These are phyloP conservation scores for Drosophila rubida DNA, from an alignment of 2,888 invertebrate genomes.

Conservation along the genomic window DNA sequence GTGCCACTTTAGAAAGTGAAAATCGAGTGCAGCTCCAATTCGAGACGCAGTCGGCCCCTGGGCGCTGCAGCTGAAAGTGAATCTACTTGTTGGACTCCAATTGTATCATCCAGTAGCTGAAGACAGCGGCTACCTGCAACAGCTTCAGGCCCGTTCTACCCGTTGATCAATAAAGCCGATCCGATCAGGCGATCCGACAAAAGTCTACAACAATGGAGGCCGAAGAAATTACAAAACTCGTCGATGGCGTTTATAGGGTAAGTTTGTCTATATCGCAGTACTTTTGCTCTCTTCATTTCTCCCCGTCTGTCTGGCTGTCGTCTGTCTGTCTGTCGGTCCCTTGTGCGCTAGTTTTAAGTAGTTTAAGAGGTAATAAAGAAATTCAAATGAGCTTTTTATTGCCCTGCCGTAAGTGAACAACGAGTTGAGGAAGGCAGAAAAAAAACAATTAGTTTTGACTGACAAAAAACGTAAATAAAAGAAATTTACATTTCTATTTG, in stretches of 20 bases:
- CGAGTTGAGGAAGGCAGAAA: constrained; percentile 21
- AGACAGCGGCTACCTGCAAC: constrained; percentile 37
- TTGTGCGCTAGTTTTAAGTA: constrained; percentile 41
- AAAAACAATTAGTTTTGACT: constrained; percentile 7
- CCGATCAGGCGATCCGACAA: constrained; percentile 28
- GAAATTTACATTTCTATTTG: neutral
- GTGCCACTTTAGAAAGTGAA: constrained; percentile 80
- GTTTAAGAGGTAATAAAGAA: constrained; percentile 38
- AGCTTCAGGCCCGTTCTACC: neutral
- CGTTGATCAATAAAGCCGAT: constrained; percentile 27
- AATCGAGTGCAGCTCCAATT: constrained; percentile 68
- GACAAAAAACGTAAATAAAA: constrained; percentile 2
- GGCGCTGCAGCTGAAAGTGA: constrained; percentile 73
- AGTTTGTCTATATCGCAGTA: constrained; percentile 32
- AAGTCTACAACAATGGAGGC: constrained; percentile 87
- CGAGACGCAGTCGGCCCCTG: constrained; percentile 31
- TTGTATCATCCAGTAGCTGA: constrained; percentile 34
- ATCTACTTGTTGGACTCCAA: constrained; percentile 45
- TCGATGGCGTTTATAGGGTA: constrained; percentile 96
- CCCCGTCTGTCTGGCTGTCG: neutral
- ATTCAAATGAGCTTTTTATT: constrained; percentile 42
- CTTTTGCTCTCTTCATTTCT: neutral
- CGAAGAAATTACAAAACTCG: constrained; percentile 95
- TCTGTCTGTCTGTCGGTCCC: constrained; percentile 9
- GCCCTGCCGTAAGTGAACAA: constrained; percentile 12